A percentile compares a stretch with the other conserved stretches of the same genome.
These are phyloP conservation scores for Psittacula echo DNA, from an alignment of 2,797 vertebrate genomes.

Conservation along the genomic window DNA sequence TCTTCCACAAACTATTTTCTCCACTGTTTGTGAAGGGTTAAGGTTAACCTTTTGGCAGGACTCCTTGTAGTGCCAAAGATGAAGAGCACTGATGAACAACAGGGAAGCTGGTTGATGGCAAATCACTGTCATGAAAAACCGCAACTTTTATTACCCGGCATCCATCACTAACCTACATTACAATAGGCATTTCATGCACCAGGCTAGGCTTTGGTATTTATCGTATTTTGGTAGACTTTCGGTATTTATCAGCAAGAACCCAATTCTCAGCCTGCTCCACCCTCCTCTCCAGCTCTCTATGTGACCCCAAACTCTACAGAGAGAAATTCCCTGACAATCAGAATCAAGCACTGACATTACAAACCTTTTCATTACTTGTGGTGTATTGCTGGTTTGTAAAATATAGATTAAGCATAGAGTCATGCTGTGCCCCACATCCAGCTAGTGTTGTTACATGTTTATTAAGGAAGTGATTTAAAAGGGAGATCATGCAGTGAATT, in stretches of 20 bases:
- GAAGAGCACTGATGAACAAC: background rate
- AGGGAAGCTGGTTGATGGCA: background rate
- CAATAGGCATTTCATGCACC: background rate
- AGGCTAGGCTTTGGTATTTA: background rate
- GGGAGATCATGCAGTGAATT: constrained; percentile 41
- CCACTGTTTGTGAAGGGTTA: background rate
- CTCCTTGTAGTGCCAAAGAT: background rate
- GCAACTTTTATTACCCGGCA: rapidly evolving
- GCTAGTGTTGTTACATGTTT: constrained; percentile 58
- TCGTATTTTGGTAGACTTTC: background rate
- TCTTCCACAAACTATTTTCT: background rate
- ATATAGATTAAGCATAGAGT: constrained; percentile 35
- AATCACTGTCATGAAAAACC: background rate
- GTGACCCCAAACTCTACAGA: background rate
- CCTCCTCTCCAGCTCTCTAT: background rate
- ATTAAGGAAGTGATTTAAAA: constrained; percentile 67
- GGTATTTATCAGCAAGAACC: background rate
- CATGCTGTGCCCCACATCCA: constrained; percentile 50
- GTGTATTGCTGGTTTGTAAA: constrained; percentile 48
- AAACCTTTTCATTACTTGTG: constrained; percentile 49
- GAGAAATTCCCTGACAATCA: background rate
- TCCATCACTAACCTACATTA: background rate
- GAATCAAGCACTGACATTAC: background rate
- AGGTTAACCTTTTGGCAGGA: background rate
- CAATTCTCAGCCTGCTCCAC: background rate